phyloP scores from a whole-genome alignment of 2,888 invertebrate genomes.

The Geotrupes spiniger region DNA sequence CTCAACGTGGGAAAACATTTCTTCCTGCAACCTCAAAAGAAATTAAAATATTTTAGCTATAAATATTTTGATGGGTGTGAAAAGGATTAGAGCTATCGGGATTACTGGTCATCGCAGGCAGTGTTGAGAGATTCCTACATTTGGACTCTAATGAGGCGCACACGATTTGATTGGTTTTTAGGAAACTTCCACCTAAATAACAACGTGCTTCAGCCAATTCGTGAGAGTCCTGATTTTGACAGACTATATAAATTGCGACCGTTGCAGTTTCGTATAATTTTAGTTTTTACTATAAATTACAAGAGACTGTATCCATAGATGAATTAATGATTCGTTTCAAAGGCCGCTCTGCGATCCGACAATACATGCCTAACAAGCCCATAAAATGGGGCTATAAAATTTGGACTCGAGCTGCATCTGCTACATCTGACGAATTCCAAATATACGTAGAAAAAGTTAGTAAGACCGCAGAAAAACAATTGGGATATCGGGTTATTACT shows the following conservation, averaged over 20 bases:
- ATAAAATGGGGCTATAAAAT: not conserved
- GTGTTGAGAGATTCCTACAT: not conserved
- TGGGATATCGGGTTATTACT: conserved; percentile 23
- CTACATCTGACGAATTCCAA: conserved; percentile 34
- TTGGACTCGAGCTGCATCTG: conserved; percentile 8
- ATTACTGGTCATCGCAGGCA: not conserved
- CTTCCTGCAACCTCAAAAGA: too few relatives aligned
- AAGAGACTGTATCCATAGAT: not conserved
- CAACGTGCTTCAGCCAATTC: not conserved
- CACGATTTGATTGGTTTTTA: not conserved
- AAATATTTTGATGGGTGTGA: not conserved
- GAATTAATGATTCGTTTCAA: not conserved
- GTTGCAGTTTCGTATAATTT: not conserved
- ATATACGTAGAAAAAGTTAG: conserved; percentile 37
- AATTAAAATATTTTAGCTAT: too few relatives aligned
- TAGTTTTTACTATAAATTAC: not conserved
- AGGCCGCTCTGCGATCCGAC: too few relatives aligned
- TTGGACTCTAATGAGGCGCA: not conserved
- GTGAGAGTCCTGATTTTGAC: not conserved
- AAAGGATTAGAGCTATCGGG: not conserved
- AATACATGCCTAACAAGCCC: too few relatives aligned
- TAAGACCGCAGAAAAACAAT: conserved; percentile 34
- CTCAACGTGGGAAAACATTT: not conserved
- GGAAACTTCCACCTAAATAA: not conserved
- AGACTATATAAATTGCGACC: too few relatives aligned